Conservation (phyloP, 2,797 vertebrate genomes). For the Thalassophryne amazonica region DNA sequence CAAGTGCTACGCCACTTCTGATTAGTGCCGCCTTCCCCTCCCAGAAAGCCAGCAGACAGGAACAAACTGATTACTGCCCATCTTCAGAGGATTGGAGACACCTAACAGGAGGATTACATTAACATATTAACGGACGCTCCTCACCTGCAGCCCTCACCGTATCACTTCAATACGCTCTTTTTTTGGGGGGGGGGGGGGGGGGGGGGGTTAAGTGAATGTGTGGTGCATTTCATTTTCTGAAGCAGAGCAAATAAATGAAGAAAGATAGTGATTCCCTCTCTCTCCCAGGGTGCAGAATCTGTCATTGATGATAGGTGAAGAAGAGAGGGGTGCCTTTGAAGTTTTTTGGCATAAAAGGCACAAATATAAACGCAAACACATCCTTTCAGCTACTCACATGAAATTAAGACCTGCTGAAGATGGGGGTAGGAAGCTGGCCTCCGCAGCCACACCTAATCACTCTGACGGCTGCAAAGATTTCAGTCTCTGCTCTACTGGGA, state of each 20-base stretch:
- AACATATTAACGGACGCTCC: constrained; percentile 75
- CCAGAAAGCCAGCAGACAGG: constrained; percentile 77
- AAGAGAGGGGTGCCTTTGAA: constrained; percentile 77
- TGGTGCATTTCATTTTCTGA: constrained; percentile 67
- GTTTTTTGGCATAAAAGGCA: constrained; percentile 81
- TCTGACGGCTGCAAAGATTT: constrained; percentile 72
- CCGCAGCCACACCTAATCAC: constrained; percentile 82
- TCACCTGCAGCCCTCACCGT: constrained; percentile 65
- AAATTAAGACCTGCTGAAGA: constrained; percentile 74
- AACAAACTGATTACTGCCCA: constrained; percentile 82
- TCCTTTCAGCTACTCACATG: constrained; percentile 80
- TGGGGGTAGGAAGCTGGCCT: constrained; percentile 69
- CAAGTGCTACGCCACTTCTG: constrained; percentile 73
- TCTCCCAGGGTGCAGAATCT: constrained; percentile 72
- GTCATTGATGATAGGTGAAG: constrained; percentile 77
- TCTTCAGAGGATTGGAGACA: constrained; percentile 77
- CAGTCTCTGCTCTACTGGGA: constrained; percentile 66
- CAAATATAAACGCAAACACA: constrained; percentile 81
- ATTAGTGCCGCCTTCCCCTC: constrained; percentile 75
- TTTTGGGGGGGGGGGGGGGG: constrained; percentile 15
- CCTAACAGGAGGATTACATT: constrained; percentile 80
- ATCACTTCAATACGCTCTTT: constrained; percentile 45
- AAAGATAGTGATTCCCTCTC: constrained; percentile 62
- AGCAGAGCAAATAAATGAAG: constrained; percentile 71
- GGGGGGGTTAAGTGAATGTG: not conserved